A percentile compares a stretch with the other conserved stretches of the same genome.
These are phyloP conservation scores for Florisuga fusca DNA, from an alignment of 2,797 vertebrate species.

Conservation along the genomic window DNA sequence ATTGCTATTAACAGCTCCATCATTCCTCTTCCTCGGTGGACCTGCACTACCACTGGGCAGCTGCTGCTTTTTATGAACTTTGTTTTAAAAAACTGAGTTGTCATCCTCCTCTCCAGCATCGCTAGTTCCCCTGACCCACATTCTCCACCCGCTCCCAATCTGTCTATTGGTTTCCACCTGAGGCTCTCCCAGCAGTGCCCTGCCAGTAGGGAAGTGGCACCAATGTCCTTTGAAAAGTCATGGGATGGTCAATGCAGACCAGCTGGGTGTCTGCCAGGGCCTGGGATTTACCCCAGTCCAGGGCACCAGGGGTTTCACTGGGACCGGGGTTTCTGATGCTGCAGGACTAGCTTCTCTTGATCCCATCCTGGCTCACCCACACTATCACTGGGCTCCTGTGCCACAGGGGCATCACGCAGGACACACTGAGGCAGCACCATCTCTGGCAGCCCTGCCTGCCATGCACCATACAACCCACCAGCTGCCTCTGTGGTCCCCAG, in stretches of 20 bases:
- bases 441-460: not conserved
- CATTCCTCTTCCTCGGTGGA: not conserved
- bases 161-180: not conserved
- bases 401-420: not conserved
- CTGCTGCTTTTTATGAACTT: conserved; percentile 14
- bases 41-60: not conserved
- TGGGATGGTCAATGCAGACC: not conserved
- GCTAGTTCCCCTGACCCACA: accelerated
- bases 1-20: conserved; percentile 56
- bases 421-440: not conserved
- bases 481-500: accelerated
- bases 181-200: not conserved
- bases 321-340: accelerated
- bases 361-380: not conserved
- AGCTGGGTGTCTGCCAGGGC: accelerated
- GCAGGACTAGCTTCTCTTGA: not conserved
- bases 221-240: not conserved
- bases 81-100: not conserved
- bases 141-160: not conserved
- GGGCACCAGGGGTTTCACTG: not conserved
- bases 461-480: accelerated
- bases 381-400: not conserved
- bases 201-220: not conserved
- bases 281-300: not conserved
- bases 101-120: not conserved